Evolutionary conservation across 1,140 invertebrate species (phyloP).

Genomic region (Drosophila parvula): DNA sequence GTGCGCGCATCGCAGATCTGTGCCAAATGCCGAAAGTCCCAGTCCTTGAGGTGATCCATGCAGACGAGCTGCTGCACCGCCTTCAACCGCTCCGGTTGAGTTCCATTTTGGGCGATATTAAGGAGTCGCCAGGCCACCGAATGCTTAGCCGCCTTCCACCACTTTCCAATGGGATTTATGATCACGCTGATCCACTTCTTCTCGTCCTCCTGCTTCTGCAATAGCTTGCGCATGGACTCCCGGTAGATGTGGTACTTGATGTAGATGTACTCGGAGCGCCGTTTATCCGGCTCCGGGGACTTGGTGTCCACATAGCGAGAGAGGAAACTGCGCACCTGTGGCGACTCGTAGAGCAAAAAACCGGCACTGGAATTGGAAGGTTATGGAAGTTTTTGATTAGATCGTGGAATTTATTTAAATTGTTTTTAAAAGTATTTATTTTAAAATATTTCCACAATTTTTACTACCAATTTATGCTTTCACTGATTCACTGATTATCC

Average conservation of each 20-base stretch:
- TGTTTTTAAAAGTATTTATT: not conserved
- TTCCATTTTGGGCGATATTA: conserved; percentile 83
- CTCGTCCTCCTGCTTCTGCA: conserved; percentile 78
- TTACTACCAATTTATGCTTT: not conserved
- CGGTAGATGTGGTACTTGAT: conserved; percentile 83
- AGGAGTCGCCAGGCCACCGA: conserved; percentile 84
- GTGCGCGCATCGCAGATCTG: conserved; percentile 88
- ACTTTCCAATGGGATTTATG: conserved; percentile 82
- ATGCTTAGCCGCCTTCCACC: conserved; percentile 85
- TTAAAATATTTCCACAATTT: not conserved
- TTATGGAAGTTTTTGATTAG: not conserved
- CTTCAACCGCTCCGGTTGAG: conserved; percentile 81
- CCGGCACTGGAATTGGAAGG: conserved; percentile 66
- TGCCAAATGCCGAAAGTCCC: conserved; percentile 87
- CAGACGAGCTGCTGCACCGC: conserved; percentile 84
- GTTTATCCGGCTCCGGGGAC: conserved; percentile 69
- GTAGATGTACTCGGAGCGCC: conserved; percentile 82
- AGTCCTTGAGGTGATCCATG: conserved; percentile 85
- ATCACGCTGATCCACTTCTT: conserved; percentile 84
- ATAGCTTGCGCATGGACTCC: conserved; percentile 79
- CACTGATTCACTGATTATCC: not conserved
- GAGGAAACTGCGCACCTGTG: conserved; percentile 64
- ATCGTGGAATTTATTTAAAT: not conserved
- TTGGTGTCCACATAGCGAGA: conserved; percentile 70
- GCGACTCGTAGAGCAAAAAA: conserved; percentile 71